These are phyloP conservation scores for Myiotriccus ornatus DNA, from an alignment of 2,797 vertebrate species.

Conservation along the genomic window DNA sequence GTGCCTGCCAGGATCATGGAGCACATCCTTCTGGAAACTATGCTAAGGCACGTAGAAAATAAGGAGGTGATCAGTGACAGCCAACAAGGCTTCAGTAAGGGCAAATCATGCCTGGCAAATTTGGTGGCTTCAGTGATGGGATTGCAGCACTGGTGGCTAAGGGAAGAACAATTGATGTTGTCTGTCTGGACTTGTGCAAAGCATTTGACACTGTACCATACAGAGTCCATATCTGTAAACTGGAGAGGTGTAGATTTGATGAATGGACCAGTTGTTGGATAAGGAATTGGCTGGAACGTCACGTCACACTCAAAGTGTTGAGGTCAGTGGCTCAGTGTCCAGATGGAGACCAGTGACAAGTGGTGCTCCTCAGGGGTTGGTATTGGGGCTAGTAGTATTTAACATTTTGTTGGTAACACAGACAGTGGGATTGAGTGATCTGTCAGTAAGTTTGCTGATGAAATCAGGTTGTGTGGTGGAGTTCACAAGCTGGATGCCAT, in stretches of 20 bases:
- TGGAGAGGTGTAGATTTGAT: neutral
- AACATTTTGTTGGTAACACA: too few relatives aligned
- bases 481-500: neutral
- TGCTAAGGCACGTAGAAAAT: neutral
- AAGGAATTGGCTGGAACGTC: neutral
- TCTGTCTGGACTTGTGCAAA: neutral
- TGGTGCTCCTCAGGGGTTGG: too few relatives aligned
- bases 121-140: neutral
- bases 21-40: neutral
- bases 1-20: neutral
- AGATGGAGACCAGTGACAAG: neutral
- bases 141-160: neutral
- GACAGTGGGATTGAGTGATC: neutral
- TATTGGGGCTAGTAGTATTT: neutral
- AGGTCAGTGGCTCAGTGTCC: neutral
- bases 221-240: neutral
- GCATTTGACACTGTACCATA: neutral
- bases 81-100: neutral
- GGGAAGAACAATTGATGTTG: neutral
- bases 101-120: too few relatives aligned
- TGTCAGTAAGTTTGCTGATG: neutral
- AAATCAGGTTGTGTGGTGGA: neutral
- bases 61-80: neutral
- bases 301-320: neutral
- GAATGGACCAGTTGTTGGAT: too few relatives aligned